Base-by-base conservation (phyloP, 2,888 invertebrate species). In the Smittia aterrima region DNA sequence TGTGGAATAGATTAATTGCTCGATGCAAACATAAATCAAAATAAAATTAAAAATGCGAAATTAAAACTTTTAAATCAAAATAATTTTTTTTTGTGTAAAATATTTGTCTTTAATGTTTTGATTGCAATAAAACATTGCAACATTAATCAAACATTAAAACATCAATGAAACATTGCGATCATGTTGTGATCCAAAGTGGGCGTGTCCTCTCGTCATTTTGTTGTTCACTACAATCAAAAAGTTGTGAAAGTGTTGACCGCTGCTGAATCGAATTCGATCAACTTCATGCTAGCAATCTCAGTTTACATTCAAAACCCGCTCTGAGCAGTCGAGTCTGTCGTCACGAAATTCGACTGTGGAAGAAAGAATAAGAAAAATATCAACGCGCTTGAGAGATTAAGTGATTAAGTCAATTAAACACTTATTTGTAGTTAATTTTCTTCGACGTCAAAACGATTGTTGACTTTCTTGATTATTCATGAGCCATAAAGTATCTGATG, bases 401-500 rank as follows among this genome's bases (percentile, higher is more conserved):
- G 58, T 58, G 58, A 58, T 20, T 58, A 58, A 58, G 22, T 22
- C 47, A 58, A 58, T 58, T 58, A 58, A 58, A 58, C 58, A 47
- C 47, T 47, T 47, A 47, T 47, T 47, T 47, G 47, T 47, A 47
- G 47, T n/a, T 16, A 47, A 47, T 47, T 47, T 47, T 47, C 47
- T 11, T 47, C 16, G 11, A 16, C 47, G 47, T 47, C 16, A 32
- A 47, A 47, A 16, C 2, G 47, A 47, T 47, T 47, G 47, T 47
- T 11, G 16, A 47, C 47, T 47, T 47, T 47, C 16, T 11, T 2
- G 2, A n/a, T n/a, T 11, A n/a, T n/a, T 13, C 2, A 47, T 47
- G 16, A n/a, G 3, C 11, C 11, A 3, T 47, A 32, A 32, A 32
- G 9, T 32, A 9, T 6, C 9, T 32, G 32, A 32, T 3, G 32